Evolutionary conservation across 2,113 vertebrate species (phyloP), one percentile per base, ranked within the genome.

Genomic region (Lepisosteus osseus): DNA sequence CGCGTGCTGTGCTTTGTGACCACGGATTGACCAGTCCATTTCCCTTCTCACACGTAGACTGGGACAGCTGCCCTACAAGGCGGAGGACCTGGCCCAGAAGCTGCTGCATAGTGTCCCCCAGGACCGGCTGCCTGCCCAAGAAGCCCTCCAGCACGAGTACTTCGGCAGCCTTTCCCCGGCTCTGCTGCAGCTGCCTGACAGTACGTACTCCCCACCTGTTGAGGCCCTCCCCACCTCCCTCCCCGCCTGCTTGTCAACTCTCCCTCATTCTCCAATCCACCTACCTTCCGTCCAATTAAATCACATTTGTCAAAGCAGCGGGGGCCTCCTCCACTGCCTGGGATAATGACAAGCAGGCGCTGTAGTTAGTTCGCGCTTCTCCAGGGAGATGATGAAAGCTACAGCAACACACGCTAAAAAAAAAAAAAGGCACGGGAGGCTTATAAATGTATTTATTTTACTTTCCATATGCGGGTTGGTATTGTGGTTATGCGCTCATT

Each of bases 231-330:
- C 29, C 13, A 7, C 51, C 54, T 57, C 6, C 15, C 55, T 57
- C 67, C 41, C 13, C 47, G 54, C 51, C 51, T 8, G 8, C 47
- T 11, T 14, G 11, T 29, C 29, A 29, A 2, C 43, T 14, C 40
- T 40, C 40, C 64, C 57, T 70, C 57, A 44, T 59, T 92, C 92
- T 92, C 92, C 91, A 91, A 92, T 90, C 92, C 91, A 92, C 90
- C 91, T 90, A 90, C 91, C 92, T 92, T 93, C 89, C 90, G 92
- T 91, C 91, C 92, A 93, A 94, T 94, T 94, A 94, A 93, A 93
- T 88, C 91, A 93, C 90, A 91, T 93, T 94, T 94, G 92, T 94
- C 92, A 93, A 93, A 94, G 92, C 92, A 90, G 93, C 90, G 83
- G 92, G 92, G 90, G n/a, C 65, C 92, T 92, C 91, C 89, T 90